phyloP scores from a whole-genome alignment of 2,888 invertebrate genomes.

The Pammene aurita region DNA sequence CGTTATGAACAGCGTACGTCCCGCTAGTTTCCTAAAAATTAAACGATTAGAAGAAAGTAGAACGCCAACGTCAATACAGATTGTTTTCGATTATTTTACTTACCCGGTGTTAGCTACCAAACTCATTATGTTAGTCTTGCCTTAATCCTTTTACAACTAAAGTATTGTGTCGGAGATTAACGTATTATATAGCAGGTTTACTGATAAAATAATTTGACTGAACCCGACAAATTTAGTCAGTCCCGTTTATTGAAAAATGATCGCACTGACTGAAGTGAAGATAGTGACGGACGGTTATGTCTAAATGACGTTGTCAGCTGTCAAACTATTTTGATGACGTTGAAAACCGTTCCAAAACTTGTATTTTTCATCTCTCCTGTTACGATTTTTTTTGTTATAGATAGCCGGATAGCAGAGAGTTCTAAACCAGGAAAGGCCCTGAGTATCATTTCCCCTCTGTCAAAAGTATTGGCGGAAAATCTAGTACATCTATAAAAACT shows the following conservation, averaged over 20 bases:
- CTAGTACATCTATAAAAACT: too few species aligned
- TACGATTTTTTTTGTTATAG: background rate
- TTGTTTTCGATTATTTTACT: slow-evolving; percentile 47
- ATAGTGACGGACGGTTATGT: background rate
- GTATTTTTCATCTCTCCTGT: background rate
- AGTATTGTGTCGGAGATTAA: slow-evolving; percentile 26
- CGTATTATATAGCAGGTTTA: slow-evolving; percentile 23
- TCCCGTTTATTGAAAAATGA: slow-evolving; percentile 33
- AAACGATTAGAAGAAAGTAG: slow-evolving; percentile 40
- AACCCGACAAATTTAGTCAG: slow-evolving; percentile 18
- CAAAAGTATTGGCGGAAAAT: too few species aligned
- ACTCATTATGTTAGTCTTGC: slow-evolving; percentile 65
- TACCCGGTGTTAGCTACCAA: slow-evolving; percentile 80
- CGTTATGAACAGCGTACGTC: slow-evolving; percentile 96
- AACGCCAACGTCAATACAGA: slow-evolving; percentile 36
- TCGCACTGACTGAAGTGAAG: slow-evolving; percentile 21
- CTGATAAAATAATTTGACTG: slow-evolving; percentile 35
- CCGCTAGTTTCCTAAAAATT: slow-evolving; percentile 85
- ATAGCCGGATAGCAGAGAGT: too few species aligned
- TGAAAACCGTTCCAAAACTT: slow-evolving; percentile 10
- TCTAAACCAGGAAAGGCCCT: too few species aligned
- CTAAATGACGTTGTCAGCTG: slow-evolving; percentile 20
- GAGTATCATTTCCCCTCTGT: too few species aligned
- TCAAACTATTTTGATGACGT: slow-evolving; percentile 17
- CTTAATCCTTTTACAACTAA: slow-evolving; percentile 32